Base-by-base conservation (phyloP, 2,888 invertebrate species). In the Mactromeris polynyma region DNA sequence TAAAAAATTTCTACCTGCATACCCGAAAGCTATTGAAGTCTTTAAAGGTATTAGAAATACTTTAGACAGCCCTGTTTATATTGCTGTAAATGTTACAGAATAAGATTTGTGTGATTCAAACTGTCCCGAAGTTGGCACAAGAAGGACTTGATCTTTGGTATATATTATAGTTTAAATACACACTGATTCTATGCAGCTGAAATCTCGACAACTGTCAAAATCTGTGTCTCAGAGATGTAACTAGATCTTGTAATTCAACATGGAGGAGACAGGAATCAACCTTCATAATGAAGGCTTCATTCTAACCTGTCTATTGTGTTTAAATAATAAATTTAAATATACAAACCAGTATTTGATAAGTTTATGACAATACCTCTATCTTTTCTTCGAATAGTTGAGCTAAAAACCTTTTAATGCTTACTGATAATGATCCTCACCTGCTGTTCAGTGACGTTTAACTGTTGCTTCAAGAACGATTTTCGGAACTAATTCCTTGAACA, bases 381-480 rank as follows among this genome's bases (percentile, higher is more conserved):
- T n/a, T n/a, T n/a, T n/a, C n/a, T n/a, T n/a, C n/a, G n/a, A n/a
- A n/a, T n/a, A n/a, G n/a, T n/a, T n/a, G n/a, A n/a, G n/a, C n/a
- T n/a, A n/a, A n/a, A n/a, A n/a, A n/a, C n/a, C n/a, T n/a, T n/a
- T n/a, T n/a, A n/a, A n/a, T n/a, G n/a, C n/a, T n/a, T 73, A 73
- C 69, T 83, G 77, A 83, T 83, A 83, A 83, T 77, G 83, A 69
- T 83, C 83, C 83, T 83, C 83, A 83, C 83, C 83, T 83, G 83
- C 77, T 83, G 83, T 83, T n/a, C 73, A 73, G 83, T 83, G 83
- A 83, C 40, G 83, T 73, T 73, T 82, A 82, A 82, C 73, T 73
- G 42, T 83, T 69, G 77, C 77, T 83, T 83, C 83, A 83, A 83
- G 77, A 42, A 83, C 83, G 73, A 73, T 83, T 83, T 83, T 83